These are phyloP conservation scores for Tetramorium parvispinum DNA, from an alignment of 1,140 invertebrate species.

Conservation along the genomic window DNA sequence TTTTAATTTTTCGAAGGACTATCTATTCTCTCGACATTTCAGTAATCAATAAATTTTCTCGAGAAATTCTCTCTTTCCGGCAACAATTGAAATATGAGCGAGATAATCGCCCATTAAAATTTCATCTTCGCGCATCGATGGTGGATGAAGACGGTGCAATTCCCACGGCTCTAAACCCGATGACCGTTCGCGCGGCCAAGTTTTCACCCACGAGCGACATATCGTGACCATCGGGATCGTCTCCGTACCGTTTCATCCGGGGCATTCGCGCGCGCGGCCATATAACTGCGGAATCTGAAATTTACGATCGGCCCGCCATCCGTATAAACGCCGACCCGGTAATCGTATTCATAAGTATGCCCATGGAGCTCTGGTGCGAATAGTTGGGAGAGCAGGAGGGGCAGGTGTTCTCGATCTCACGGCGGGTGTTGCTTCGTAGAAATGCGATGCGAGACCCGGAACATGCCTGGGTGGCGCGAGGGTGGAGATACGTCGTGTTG, in stretches of 20 bases:
- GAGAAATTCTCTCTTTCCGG: slow-evolving; percentile 9
- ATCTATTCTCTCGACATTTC: neutral
- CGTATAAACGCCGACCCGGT: slow-evolving; percentile 58
- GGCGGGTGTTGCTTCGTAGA: slow-evolving; percentile 61
- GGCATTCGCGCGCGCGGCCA: neutral
- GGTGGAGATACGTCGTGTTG: slow-evolving; percentile 18
- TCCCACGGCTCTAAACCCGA: slow-evolving; percentile 20
- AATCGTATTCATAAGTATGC: slow-evolving; percentile 73
- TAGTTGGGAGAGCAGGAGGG: slow-evolving; percentile 38
- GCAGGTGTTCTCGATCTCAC: slow-evolving; percentile 74
- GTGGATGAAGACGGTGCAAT: slow-evolving; percentile 49
- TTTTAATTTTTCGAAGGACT: neutral
- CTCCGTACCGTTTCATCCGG: neutral
- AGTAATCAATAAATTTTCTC: slow-evolving; percentile 24
- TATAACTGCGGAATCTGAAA: slow-evolving; percentile 62
- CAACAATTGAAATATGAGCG: slow-evolving; percentile 24
- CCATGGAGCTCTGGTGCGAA: slow-evolving; percentile 1
- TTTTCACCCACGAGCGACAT: neutral
- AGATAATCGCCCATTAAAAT: neutral
- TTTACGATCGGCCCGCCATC: slow-evolving; percentile 55
- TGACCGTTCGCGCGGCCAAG: slow-evolving; percentile 8
- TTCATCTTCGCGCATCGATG: slow-evolving; percentile 31
- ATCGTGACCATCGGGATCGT: slow-evolving; percentile 31
- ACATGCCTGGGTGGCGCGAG: neutral
- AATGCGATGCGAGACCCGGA: slow-evolving; percentile 39